These are phyloP conservation scores for Buphagus erythrorhynchus DNA, from an alignment of 2,797 vertebrate genomes.

Conservation along the genomic window DNA sequence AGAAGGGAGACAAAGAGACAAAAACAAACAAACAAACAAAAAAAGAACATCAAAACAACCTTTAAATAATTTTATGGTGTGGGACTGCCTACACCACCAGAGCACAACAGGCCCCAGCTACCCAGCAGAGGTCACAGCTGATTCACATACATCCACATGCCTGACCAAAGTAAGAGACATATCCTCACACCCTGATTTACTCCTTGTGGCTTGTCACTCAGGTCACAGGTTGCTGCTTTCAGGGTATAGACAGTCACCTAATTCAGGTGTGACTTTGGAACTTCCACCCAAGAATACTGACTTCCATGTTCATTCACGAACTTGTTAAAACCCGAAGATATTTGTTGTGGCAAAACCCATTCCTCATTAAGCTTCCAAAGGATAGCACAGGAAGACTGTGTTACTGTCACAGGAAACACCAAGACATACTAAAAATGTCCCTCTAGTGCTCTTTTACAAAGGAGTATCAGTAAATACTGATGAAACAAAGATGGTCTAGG, in stretches of 20 bases:
- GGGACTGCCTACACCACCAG: not conserved
- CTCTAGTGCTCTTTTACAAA: not conserved
- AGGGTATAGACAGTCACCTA: not conserved
- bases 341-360: not conserved
- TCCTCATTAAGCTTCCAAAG: not conserved
- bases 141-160: fast-evolving
- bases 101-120: not conserved
- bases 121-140: not conserved
- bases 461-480: not conserved
- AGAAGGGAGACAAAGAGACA: not conserved
- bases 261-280: not conserved
- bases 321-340: not conserved
- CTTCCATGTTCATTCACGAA: not conserved
- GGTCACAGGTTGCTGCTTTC: not conserved
- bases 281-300: not conserved
- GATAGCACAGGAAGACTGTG: not conserved
- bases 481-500: not conserved
- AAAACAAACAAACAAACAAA: not conserved
- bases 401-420: not conserved
- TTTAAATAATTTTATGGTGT: not conserved
- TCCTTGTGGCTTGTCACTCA: not conserved
- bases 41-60: not conserved
- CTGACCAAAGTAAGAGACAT: not conserved
- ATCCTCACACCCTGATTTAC: not conserved
- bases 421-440: not conserved